Evolutionary conservation across 2,113 vertebrate species (phyloP), one percentile per base, ranked within the genome.

Genomic region (Brevimyrus niger): DNA sequence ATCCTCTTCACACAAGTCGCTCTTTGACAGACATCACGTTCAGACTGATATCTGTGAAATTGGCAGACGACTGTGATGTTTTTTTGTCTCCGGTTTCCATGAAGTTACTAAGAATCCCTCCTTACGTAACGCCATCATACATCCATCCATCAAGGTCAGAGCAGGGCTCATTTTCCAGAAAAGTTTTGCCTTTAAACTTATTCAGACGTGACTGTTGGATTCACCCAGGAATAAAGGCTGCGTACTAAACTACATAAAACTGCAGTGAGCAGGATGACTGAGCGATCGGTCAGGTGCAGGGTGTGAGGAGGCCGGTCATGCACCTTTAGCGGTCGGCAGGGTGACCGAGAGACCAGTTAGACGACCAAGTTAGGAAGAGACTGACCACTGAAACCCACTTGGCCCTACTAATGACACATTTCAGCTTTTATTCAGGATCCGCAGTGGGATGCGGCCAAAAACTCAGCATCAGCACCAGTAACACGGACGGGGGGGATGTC

Each of bases 11-110:
- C 61, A 55, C 55, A 19, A 73, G 84, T 50, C 6, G 83, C 38
- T 46, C 76, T 87, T 88, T 92, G 93, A 93, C 15, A 89, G 90
- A 92, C 90, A n/a, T 95, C 94, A 95, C 93, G 93, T 95, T 94
- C 93, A 48, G 88, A 90, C 89, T 42, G 90, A 95, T 92, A 90
- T 90, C 92, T 94, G 23, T 96, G 95, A 96, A 96, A 96, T 95
- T 84, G 44, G 53, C 7, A 47, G 86, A 83, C 35, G 48, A 88
- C 87, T 87, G 55, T 88, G 51, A 61, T 51, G 15, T 88, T 90
- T 90, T 47, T 84, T 88, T 61, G 86, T 90, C 53, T 90, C 51
- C 1, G 2, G 38, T 61, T 47, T 19, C 85, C 89, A 65, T 88
- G 89, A 83, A 90, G 85, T 83, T 47, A 47, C 55, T n/a, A 4